Conservation (phyloP, 2,113 vertebrate species). For the Lophura nycthemera region DNA sequence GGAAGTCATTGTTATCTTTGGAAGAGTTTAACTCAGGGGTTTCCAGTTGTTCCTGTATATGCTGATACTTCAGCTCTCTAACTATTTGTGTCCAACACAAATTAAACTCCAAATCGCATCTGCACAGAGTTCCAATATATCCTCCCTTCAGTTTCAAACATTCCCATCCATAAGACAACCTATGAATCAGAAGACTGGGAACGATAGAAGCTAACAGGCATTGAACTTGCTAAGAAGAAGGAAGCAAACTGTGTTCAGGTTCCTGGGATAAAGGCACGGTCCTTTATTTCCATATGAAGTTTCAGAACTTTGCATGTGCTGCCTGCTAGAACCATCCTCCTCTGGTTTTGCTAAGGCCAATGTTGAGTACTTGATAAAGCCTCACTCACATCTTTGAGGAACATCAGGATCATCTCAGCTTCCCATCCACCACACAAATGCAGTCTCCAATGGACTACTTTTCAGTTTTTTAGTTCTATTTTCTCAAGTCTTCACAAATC, state of each 20-base stretch:
- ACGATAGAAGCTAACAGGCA: not conserved
- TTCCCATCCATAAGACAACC: not conserved
- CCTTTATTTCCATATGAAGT: not conserved
- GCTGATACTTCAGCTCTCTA: not conserved
- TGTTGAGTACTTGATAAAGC: fast-evolving
- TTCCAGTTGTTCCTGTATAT: not conserved
- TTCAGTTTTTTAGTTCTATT: not conserved
- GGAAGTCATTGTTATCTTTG: not conserved
- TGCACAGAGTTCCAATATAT: not conserved
- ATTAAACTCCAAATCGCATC: not conserved
- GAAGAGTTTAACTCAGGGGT: not conserved
- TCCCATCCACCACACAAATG: not conserved
- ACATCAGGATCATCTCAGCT: not conserved
- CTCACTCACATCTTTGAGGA: not conserved
- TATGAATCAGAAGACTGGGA: not conserved
- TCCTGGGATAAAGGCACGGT: not conserved
- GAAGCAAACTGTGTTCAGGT: not conserved
- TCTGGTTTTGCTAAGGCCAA: not conserved
- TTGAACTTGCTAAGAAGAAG: not conserved
- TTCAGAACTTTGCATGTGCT: not conserved
- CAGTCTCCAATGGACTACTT: not conserved
- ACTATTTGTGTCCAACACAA: not conserved
- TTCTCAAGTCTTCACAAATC: not conserved
- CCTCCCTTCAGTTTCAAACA: not conserved
- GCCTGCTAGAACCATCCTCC: not conserved